Evolutionary conservation across 2,888 invertebrate genomes (phyloP), one percentile per base, ranked within the genome.

Genomic region (Mesodorylaimus sp.): DNA sequence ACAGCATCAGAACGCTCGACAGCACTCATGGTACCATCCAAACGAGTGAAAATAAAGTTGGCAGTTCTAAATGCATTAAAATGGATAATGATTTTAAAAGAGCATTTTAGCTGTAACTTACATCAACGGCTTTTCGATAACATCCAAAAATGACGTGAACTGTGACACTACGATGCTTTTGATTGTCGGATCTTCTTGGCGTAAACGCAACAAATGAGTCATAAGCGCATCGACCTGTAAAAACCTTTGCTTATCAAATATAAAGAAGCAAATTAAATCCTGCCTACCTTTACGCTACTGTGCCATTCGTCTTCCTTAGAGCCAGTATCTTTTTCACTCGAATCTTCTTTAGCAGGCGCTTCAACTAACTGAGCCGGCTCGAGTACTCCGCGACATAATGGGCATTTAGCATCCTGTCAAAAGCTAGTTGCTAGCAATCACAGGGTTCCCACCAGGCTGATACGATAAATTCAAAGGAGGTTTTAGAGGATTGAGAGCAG

Each of bases 131-230:
- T 65, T 60, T 36, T 76, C 77, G 7, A 93, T 70, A 39, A 93
- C 73, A 0, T 77, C 70, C 3, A 95, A 71, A 60, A 86, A 78
- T 1, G 78, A 76, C 0, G 85, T 81, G 91, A 91, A 95, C 63
- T 93, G 91, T 0, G 89, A 91, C 1, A 95, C 86, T 3, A 95
- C 75, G 21, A 74, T 71, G 58, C 72, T 59, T 21, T 39, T 39
- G 21, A 21, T 21, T 21, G 41, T 39, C 21, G 41, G 41, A 39
- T 39, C 41, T 39, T 21, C 7, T 7, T 39, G 10, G 7, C 41
- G 41, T 21, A 39, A 21, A 10, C n/a, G 7, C 10, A 16, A 7
- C 21, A 39, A 21, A 39, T 39, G 41, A 10, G 10, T 19, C 41
- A 39, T 39, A 19, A 39, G 21, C 7, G 41, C 41, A 21, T 39